Evolutionary conservation across 2,113 vertebrate genomes (phyloP).

Genomic region (Rhinolophus sinicus): DNA sequence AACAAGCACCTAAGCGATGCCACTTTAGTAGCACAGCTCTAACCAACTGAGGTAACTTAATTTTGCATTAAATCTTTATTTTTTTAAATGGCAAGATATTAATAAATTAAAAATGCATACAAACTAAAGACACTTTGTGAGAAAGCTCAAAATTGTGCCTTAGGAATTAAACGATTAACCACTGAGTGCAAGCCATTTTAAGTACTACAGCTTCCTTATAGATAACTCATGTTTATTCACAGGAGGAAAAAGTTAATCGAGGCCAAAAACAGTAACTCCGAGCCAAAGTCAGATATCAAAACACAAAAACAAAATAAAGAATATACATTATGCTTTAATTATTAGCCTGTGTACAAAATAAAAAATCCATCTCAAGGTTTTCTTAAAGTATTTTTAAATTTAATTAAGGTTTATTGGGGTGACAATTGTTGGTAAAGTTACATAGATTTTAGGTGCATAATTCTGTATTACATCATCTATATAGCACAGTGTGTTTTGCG

Average conservation of each 20-base stretch:
- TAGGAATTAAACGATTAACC: constrained; percentile 2
- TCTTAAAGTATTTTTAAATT: constrained; percentile 65
- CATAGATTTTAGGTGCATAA: too few relatives aligned
- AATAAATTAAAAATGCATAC: not conserved
- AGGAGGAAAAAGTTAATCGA: not conserved
- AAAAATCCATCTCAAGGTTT: constrained; percentile 70
- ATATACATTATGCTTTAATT: constrained; percentile 78
- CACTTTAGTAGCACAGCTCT: not conserved
- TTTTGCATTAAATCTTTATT: not conserved
- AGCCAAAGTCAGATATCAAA: constrained; percentile 48
- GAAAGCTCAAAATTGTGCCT: not conserved
- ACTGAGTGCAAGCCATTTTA: not conserved
- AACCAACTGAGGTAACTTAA: not conserved
- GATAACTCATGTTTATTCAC: constrained; percentile 50
- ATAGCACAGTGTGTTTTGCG: constrained; percentile 60
- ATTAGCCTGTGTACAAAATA: constrained; percentile 49
- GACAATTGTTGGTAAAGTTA: too few relatives aligned
- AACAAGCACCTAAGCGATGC: not conserved
- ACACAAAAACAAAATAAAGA: constrained; percentile 51
- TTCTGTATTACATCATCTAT: too few relatives aligned
- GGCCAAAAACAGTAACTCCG: constrained; percentile 21
- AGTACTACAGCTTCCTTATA: not conserved
- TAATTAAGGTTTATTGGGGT: too few relatives aligned
- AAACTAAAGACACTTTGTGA: not conserved
- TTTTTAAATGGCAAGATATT: not conserved